A percentile compares a stretch with the other conserved stretches of the same genome.
These are phyloP conservation scores for Drosophila infuscata DNA, from an alignment of 2,888 invertebrate genomes.

Conservation along the genomic window DNA sequence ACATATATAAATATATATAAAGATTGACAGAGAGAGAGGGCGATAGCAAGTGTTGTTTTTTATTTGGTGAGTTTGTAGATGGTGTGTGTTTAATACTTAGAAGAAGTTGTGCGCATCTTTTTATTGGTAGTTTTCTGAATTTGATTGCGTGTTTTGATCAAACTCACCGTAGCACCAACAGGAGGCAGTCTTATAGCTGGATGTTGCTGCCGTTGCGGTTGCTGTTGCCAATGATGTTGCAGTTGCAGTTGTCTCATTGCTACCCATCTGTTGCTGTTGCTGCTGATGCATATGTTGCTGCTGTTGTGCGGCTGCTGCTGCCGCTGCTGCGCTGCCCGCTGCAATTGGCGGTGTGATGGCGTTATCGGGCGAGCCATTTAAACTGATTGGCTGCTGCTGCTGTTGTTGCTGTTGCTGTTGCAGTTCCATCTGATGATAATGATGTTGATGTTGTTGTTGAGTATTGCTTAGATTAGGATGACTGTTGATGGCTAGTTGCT, in stretches of 20 bases:
- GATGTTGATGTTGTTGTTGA: slow-evolving; percentile 57
- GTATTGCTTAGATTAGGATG: slow-evolving; percentile 65
- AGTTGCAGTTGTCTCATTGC: slow-evolving; percentile 43
- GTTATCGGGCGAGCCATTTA: slow-evolving; percentile 65
- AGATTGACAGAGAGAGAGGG: slow-evolving; percentile 17
- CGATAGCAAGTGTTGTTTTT: slow-evolving; percentile 46
- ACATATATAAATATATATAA: slow-evolving; percentile 25
- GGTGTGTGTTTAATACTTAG: slow-evolving; percentile 62
- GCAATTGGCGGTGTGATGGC: slow-evolving; percentile 48
- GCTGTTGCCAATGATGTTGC: slow-evolving; percentile 50
- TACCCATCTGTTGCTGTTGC: slow-evolving; percentile 34
- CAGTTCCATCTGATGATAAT: slow-evolving; percentile 67
- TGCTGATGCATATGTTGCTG: slow-evolving; percentile 55
- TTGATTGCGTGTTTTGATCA: slow-evolving; percentile 69
- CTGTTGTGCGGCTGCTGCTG: slow-evolving; percentile 49
- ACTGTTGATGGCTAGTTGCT: slow-evolving; percentile 43
- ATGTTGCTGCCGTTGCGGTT: slow-evolving; percentile 50
- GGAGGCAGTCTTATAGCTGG: slow-evolving; percentile 78
- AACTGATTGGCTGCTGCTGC: slow-evolving; percentile 48
- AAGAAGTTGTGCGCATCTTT: slow-evolving; percentile 74
- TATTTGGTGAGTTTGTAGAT: slow-evolving; percentile 35
- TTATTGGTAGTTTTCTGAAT: slow-evolving; percentile 66
- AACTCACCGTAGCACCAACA: slow-evolving; percentile 86
- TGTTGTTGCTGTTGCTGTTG: slow-evolving; percentile 31
- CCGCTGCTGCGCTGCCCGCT: slow-evolving; percentile 29